Evolutionary conservation across 2,888 invertebrate species (phyloP).

Genomic region (Anaspis maculata): DNA sequence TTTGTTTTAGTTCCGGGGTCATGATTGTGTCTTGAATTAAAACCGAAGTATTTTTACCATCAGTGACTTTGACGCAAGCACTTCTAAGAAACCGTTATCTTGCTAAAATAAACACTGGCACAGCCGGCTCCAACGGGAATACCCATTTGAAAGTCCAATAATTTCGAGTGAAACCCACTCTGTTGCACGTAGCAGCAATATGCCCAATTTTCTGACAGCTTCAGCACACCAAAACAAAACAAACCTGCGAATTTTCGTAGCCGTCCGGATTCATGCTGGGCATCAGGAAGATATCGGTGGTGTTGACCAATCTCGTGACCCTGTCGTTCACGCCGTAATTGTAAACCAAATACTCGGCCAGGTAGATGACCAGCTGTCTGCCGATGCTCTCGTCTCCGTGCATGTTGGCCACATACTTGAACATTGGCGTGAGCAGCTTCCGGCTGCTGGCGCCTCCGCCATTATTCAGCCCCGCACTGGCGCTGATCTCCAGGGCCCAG

Average conservation of each 20-base stretch:
- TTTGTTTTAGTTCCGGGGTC: too few species aligned
- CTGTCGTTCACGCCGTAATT: constrained; percentile 64
- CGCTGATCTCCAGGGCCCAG: constrained; percentile 72
- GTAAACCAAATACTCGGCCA: constrained; percentile 74
- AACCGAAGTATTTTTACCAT: too few species aligned
- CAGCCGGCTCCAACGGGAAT: too few species aligned
- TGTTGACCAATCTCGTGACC: constrained; percentile 70
- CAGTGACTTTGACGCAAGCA: too few species aligned
- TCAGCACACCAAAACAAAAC: too few species aligned
- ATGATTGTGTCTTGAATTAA: too few species aligned
- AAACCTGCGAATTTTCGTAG: constrained; percentile 75
- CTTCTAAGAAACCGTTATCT: too few species aligned
- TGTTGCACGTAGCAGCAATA: too few species aligned
- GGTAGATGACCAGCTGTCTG: constrained; percentile 69
- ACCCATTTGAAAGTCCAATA: too few species aligned
- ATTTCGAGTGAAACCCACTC: too few species aligned
- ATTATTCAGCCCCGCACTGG: constrained; percentile 59
- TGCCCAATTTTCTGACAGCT: too few species aligned
- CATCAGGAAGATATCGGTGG: constrained; percentile 89
- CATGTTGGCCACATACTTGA: constrained; percentile 94
- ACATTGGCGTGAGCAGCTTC: constrained; percentile 70
- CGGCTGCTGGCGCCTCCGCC: constrained; percentile 46
- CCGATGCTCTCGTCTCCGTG: constrained; percentile 93
- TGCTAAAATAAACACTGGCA: too few species aligned
- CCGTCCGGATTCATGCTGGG: constrained; percentile 98